Evolutionary conservation across 2,888 invertebrate genomes (phyloP).

Genomic region (Thera britannica): DNA sequence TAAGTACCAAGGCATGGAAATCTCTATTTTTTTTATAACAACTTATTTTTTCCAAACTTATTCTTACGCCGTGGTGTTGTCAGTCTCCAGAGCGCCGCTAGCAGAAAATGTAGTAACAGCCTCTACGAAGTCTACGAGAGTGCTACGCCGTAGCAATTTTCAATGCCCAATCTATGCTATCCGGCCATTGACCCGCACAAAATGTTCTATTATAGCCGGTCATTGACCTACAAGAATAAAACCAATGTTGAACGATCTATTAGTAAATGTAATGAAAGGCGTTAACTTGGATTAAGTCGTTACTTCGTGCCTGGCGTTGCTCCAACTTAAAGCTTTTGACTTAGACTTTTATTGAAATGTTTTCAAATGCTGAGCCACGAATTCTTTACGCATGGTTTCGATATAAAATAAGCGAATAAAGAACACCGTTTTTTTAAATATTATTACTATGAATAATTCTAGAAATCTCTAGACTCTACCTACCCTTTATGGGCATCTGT

Average conservation of each 20-base stretch:
- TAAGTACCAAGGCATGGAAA: too few relatives aligned
- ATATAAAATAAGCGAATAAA: too few relatives aligned
- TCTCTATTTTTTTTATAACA: too few relatives aligned
- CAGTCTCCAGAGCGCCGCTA: too few relatives aligned
- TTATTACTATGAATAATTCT: too few relatives aligned
- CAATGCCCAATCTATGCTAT: neutral
- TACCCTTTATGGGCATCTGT: too few relatives aligned
- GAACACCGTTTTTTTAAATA: too few relatives aligned
- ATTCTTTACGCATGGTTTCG: too few relatives aligned
- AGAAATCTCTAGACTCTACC: too few relatives aligned
- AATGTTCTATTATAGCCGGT: neutral
- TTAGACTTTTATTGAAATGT: slow-evolving; percentile 12
- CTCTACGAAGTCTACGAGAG: neutral
- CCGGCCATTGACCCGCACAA: neutral
- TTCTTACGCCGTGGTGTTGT: too few relatives aligned
- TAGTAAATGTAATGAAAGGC: slow-evolving; percentile 13
- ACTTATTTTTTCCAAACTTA: too few relatives aligned
- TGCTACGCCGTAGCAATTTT: neutral
- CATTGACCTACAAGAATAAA: neutral
- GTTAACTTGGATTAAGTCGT: slow-evolving; percentile 20
- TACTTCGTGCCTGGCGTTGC: slow-evolving; percentile 30
- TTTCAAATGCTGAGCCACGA: slow-evolving; percentile 1
- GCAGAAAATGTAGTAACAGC: neutral
- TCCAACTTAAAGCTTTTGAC: slow-evolving; percentile 24
- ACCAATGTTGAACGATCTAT: neutral